Evolutionary conservation across 1,140 invertebrate genomes (phyloP), one percentile per base, ranked within the genome.

Genomic region (Bombus polaris): DNA sequence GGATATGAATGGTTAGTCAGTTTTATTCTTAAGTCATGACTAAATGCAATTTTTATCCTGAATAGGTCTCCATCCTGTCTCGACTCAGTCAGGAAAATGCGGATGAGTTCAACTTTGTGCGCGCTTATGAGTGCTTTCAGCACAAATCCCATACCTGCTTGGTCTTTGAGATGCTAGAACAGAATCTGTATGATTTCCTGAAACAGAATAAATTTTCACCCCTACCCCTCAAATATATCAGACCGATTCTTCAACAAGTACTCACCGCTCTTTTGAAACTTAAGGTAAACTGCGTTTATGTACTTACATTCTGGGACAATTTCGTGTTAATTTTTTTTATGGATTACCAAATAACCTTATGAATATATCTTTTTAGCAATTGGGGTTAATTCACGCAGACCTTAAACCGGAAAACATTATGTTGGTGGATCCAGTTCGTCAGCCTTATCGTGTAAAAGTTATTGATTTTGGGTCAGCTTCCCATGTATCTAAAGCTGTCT

Each of bases 341-440:
- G 35, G 15, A 57, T 42, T 25, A 59, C 57, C 22, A 28, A 47
- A 65, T 22, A 72, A 71, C 72, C n/a, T 35, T 12, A 37, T 32
- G 32, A 71, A 81, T 35, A 25, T 39, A 8, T 18, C 71, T 89
- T 95, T 95, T 44, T 96, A 98, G 97, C 98, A 99, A 98, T 96
- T 99, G 92, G 99, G 99, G 85, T 96, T 99, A 91, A 99, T 99
- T 94, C 99, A 99, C 96, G 99, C 99, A 78, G 99, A 99, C 95
- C 96, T 99, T 88, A 99, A 99, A 95, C 99, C 99, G 18, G 99
- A 99, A 96, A 99, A 99, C 95, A 99, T 99, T 92, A 99, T 99
- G 99, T 95, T 99, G 92, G 99, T 99, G 78, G 99, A 99, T 96
- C 99, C 99, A 53, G 97, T 98, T 47, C 97, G 99, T 86, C 99